A percentile compares a stretch with the other conserved stretches of the same genome.
Evolutionary conservation across 2,113 vertebrate species (phyloP).

Genomic region (Tamias sibiricus): DNA sequence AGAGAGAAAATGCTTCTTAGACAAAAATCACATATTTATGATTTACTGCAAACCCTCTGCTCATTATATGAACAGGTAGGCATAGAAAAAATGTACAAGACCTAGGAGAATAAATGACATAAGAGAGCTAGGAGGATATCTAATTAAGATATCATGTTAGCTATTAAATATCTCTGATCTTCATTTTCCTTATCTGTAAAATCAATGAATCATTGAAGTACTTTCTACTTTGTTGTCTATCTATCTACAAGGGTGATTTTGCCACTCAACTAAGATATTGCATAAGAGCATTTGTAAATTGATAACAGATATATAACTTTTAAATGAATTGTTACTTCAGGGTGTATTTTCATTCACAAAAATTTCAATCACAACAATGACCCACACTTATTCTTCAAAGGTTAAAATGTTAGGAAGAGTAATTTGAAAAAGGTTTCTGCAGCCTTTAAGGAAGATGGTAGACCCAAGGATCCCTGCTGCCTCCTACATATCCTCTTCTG

Average conservation of each 20-base stretch:
- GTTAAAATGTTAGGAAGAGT: neutral
- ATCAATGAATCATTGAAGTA: neutral
- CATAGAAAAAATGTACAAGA: neutral
- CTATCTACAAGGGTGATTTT: neutral
- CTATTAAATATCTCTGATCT: constrained; percentile 15
- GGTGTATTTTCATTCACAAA: neutral
- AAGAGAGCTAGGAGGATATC: neutral
- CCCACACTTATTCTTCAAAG: neutral
- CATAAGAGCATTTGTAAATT: neutral
- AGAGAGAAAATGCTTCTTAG: neutral
- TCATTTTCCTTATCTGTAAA: neutral
- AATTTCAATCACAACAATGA: neutral
- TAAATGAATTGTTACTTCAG: neutral
- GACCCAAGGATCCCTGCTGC: neutral
- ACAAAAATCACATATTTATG: neutral
- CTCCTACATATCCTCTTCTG: neutral
- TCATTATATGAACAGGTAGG: neutral
- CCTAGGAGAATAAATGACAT: neutral
- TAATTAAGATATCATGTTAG: neutral
- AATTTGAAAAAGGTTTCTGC: neutral
- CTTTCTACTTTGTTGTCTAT: neutral
- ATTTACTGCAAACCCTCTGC: neutral
- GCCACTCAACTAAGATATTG: neutral
- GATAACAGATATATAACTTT: neutral
- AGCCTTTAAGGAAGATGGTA: neutral